Evolutionary conservation across 2,113 vertebrate species (phyloP), one percentile per base, ranked within the genome.

Genomic region (Phrynosoma blainvillii): DNA sequence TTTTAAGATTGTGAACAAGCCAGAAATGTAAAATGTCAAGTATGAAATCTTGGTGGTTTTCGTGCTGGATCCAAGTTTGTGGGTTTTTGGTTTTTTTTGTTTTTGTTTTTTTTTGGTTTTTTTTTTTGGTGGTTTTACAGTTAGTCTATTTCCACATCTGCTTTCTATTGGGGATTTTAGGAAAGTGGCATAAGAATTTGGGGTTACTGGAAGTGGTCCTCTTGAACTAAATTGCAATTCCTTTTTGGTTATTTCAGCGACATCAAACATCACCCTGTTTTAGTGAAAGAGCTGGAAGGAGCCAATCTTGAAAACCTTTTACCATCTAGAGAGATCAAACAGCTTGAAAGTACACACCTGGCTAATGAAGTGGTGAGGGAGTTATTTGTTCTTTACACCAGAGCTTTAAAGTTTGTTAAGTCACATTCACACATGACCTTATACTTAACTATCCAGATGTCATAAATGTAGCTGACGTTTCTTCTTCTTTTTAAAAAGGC

Each of bases 331-430:
- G 87, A 95, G 68, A 92, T 96, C 89, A 92, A 83, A 65, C 65
- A 62, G 4, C 93, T 98, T 87, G 97, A 98, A 95, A 94, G 94
- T 3, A 95, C 94, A 54, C 98, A 97, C 94, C 85, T 98, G 32
- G 92, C 84, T 82, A 93, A 95, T 14, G 97, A 96, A 95, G 94
- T 95, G 97, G 98, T 99, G 85, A 96, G 96, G 93, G 79, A 3
- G 56, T 5, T 32, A 27, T 82, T 92, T 76, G 65, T 78, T 74
- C 56, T 87, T n/a, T 81, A 42, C 2, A 20, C 66, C 23, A 40
- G 8, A 59, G 12, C 30, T 36, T 84, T 74, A 16, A 2, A 54
- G 12, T 27, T 27, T 32, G 10, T 2, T 23, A 25, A 30, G 7
- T 30, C 32, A 11, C 5, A 14, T 40, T 74, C 32, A 42, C 54